phyloP scores from a whole-genome alignment of 2,797 vertebrate genomes.

The Rhabdophis nuchalis region DNA sequence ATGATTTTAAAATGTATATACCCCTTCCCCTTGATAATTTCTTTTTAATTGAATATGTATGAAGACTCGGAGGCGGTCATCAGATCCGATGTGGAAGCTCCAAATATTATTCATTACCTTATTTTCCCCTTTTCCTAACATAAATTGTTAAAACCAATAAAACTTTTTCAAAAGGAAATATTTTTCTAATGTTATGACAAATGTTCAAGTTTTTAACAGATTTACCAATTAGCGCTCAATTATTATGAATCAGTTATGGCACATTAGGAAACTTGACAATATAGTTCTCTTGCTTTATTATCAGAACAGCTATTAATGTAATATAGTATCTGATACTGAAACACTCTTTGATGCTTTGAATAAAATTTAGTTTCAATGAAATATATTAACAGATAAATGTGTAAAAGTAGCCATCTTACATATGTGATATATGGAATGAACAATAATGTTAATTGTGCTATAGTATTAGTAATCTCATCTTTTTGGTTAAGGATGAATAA shows the following conservation, averaged over 20 bases:
- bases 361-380: conserved; percentile 28
- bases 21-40: too few species aligned
- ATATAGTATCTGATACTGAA: background rate
- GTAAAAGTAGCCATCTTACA: conserved; percentile 31
- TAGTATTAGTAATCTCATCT: conserved; percentile 66
- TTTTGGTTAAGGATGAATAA: conserved; percentile 71
- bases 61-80: too few species aligned
- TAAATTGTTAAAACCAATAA: too few species aligned
- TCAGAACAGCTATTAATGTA: background rate
- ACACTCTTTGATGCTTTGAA: conserved; percentile 3
- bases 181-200: background rate
- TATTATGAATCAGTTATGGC: too few species aligned
- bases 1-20: too few species aligned
- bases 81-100: too few species aligned
- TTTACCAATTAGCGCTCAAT: background rate
- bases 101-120: too few species aligned
- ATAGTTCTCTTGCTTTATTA: background rate
- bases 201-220: background rate
- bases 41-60: too few species aligned
- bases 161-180: background rate
- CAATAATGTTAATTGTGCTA: conserved; percentile 60
- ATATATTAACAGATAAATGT: conserved; percentile 53
- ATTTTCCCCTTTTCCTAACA: too few species aligned
- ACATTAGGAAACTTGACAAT: too few species aligned
- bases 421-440: conserved; percentile 56